Evolutionary conservation across 2,888 invertebrate species (phyloP), one percentile per base, ranked within the genome.

Genomic region (Acronicta psi): DNA sequence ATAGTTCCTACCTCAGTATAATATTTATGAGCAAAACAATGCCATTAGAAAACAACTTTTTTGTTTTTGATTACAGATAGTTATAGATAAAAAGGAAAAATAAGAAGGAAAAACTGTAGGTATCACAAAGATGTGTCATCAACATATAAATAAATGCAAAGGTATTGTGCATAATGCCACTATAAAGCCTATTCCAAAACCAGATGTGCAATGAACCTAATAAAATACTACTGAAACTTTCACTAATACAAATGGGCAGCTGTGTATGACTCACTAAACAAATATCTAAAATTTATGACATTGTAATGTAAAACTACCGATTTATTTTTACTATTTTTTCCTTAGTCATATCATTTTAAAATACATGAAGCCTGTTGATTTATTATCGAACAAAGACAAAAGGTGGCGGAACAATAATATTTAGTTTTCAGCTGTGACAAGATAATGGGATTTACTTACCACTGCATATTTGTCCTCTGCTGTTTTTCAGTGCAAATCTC

Each of bases 391-490:
- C 69, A 52, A 58, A 67, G 60, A 71, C 64, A 63, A 68, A 43
- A 64, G 59, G 59, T 66, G 23, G 41, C 52, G 41, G 61, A 51
- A 67, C 53, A 59, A 63, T 64, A 72, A 66, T 61, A 60, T 66
- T 62, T 68, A 69, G 43, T 50, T 13, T 50, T 46, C n/a, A n/a
- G n/a, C 17, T 57, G 54, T 57, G 51, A 61, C 63, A 53, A 31
- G n/a, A 38, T 55, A 29, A 34, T 37, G 14, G 54, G 31, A 13
- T 44, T 29, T 59, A 73, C 73, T 65, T 71, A 91, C 94, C 92
- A 80, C 87, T 89, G 80, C 94, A 94, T 59, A 93, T 86, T 57
- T 85, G 66, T 18, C 81, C 87, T n/a, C 59, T 64, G 5, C 44
- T 80, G 69, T 86, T 86, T 37, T 51, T 69, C 31, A 94, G 74